These are phyloP conservation scores for Sebastes itinus DNA, from an alignment of 2,797 vertebrate genomes.

Conservation along the genomic window DNA sequence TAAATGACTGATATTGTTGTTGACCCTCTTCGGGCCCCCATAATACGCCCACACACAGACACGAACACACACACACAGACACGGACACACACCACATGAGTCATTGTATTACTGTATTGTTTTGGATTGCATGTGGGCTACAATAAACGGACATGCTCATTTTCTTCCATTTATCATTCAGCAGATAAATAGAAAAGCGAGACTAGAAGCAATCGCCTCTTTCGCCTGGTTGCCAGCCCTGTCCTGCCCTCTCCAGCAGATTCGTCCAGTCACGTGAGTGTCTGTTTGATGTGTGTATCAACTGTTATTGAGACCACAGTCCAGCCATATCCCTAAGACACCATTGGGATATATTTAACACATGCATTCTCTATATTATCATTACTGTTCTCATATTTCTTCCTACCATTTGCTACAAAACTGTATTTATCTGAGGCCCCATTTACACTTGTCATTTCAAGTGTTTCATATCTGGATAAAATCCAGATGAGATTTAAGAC, in stretches of 20 bases:
- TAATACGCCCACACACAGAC: constrained; percentile 31
- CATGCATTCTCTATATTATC: not conserved
- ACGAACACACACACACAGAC: constrained; percentile 29
- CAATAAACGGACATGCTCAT: constrained; percentile 60
- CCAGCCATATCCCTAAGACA: not conserved
- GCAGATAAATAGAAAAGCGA: constrained; percentile 62
- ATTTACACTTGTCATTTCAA: not conserved
- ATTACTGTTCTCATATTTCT: not conserved
- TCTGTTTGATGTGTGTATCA: not conserved
- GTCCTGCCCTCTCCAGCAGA: not conserved
- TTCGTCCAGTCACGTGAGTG: not conserved
- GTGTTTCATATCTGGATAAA: not conserved
- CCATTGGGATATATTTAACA: not conserved
- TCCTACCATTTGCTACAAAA: not conserved
- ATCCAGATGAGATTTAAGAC: no score
- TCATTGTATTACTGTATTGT: constrained; percentile 59
- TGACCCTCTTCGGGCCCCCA: constrained; percentile 35
- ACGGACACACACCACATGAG: constrained; percentile 42
- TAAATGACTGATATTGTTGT: constrained; percentile 67
- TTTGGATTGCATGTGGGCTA: constrained; percentile 61
- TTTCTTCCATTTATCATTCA: constrained; percentile 60
- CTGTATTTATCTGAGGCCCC: no score
- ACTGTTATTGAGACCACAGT: not conserved
- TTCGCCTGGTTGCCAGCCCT: not conserved
- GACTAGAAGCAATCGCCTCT: constrained; percentile 12